Conservation (phyloP, 2,113 vertebrate genomes). For the Chitala chitala region DNA sequence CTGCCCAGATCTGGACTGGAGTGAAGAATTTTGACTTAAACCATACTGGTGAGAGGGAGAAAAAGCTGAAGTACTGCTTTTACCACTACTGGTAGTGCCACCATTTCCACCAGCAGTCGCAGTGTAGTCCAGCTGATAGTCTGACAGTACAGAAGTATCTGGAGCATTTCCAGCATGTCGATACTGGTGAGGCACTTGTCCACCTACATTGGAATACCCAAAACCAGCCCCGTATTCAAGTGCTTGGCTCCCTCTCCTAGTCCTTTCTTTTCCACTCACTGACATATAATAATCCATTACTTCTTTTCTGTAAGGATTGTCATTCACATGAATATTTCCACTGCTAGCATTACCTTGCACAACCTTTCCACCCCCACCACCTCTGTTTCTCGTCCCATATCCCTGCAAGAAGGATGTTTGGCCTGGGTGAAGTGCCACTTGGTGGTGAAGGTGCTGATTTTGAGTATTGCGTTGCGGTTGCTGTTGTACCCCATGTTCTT, state of each 20-base stretch:
- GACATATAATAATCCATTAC: constrained; percentile 69
- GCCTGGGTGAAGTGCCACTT: constrained; percentile 56
- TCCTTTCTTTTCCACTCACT: constrained; percentile 60
- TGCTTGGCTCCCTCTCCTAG: constrained; percentile 51
- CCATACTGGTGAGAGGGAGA: constrained; percentile 67
- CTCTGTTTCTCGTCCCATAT: constrained; percentile 57
- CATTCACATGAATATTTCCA: constrained; percentile 36
- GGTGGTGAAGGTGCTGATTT: constrained; percentile 48
- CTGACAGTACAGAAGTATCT: constrained; percentile 57
- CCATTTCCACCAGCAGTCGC: constrained; percentile 45
- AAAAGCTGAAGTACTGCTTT: constrained; percentile 53
- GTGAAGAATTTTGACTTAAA: constrained; percentile 62
- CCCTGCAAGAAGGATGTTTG: constrained; percentile 60
- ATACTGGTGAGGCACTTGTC: constrained; percentile 67
- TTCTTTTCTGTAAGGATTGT: constrained; percentile 64
- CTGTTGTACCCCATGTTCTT: constrained; percentile 66
- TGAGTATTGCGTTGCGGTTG: constrained; percentile 46
- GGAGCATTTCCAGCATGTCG: constrained; percentile 57
- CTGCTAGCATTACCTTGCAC: constrained; percentile 54
- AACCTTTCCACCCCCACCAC: constrained; percentile 44
- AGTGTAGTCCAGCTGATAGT: constrained; percentile 63
- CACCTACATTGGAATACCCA: constrained; percentile 62
- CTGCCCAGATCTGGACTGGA: constrained; percentile 62
- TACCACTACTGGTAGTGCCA: constrained; percentile 29
- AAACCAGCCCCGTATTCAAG: constrained; percentile 59